These are phyloP conservation scores for Danio albolineatus DNA, from an alignment of 2,797 vertebrate species.

Conservation along the genomic window DNA sequence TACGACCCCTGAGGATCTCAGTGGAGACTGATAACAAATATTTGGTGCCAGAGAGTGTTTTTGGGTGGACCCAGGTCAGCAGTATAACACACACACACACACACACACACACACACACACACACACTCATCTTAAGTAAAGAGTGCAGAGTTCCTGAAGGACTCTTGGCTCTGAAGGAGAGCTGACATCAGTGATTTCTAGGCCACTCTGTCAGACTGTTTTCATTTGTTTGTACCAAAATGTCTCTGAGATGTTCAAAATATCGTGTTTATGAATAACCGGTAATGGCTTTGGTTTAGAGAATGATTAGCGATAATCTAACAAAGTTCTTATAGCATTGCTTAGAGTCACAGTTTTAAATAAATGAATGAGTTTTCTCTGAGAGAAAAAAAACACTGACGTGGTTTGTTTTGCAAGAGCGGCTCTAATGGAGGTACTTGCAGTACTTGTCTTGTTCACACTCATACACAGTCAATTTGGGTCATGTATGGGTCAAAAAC, in stretches of 20 bases:
- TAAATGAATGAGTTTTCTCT: neutral
- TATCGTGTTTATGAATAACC: conserved; percentile 4
- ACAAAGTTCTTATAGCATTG: conserved; percentile 22
- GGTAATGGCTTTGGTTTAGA: neutral
- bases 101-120: conserved; percentile 34
- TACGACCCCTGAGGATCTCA: conserved; percentile 47
- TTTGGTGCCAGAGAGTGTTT: conserved; percentile 26
- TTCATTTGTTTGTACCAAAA: conserved; percentile 26
- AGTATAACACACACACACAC: neutral
- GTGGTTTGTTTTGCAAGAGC: conserved; percentile 57
- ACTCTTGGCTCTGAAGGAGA: conserved; percentile 55
- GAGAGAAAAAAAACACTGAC: conserved; percentile 31
- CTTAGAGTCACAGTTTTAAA: neutral
- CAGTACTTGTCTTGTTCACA: conserved; percentile 71
- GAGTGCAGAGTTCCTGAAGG: conserved; percentile 51
- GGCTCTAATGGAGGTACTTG: conserved; percentile 70
- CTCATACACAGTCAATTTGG: conserved; percentile 57
- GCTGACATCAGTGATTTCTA: conserved; percentile 51
- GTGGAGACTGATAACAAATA: conserved; percentile 44
- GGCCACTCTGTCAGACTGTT: neutral
- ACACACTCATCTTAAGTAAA: conserved; percentile 49
- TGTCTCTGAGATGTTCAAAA: neutral
- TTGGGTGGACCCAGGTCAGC: conserved; percentile 26
- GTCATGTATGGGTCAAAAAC: conserved; percentile 20
- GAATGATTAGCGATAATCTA: neutral